Evolutionary conservation across 2,113 vertebrate genomes (phyloP), one percentile per base, ranked within the genome.

Genomic region (Morone chrysops): DNA sequence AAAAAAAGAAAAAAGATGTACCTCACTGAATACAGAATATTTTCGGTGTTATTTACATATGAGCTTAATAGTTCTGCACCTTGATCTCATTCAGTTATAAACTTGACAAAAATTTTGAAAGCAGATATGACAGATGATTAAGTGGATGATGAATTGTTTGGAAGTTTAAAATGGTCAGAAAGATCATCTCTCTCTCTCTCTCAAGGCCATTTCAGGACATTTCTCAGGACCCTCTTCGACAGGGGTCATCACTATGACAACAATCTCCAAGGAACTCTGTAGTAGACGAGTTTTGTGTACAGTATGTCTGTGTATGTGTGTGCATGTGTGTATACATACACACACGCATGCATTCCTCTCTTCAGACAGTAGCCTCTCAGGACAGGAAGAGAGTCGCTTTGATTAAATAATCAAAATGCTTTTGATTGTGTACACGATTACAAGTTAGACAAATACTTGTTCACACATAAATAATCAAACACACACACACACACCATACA

Each of bases 191-290:
- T n/a, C 16, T 65, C 45, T 50, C 38, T 68, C 31, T 71, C 60
- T 77, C 41, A 68, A 73, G 70, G 85, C 2, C 80, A 78, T 85
- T 85, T 87, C 54, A 84, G 91, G 89, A 82, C 90, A 87, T 89
- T 94, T 94, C 93, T 88, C 93, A 94, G 86, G 90, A 93, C 91
- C 90, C 81, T 61, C 18, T 51, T 31, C 48, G 75, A 81, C 71
- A 53, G 76, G 65, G 90, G 93, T 93, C 80, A 71, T 78, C 36
- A 10, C 79, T 73, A 75, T 80, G 81, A 87, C 87, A 87, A 87
- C 86, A 66, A 60, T 71, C 75, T 79, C 79, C 4, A 25, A 80
- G 70, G 81, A 86, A 50, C 65, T 60, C 66, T 53, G 77, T 82
- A 70, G 74, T 74, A 82, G 56, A 84, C 70, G 25, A 38, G 41